A percentile compares a stretch with the other conserved stretches of the same genome.
Evolutionary conservation across 2,888 invertebrate genomes (phyloP).

Genomic region (Anthrax anthrax): DNA sequence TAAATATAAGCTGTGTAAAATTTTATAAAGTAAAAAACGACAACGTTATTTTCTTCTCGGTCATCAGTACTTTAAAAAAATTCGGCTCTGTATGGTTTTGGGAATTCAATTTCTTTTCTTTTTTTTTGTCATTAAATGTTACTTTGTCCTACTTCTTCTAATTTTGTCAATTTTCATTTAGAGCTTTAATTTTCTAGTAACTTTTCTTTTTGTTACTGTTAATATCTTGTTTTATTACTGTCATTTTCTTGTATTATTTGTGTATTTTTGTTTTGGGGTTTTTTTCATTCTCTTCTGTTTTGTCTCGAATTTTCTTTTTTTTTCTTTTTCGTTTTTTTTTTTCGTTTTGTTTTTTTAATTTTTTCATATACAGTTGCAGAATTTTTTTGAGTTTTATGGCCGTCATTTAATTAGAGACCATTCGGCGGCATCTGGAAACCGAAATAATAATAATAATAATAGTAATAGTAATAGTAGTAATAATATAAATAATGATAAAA

Average conservation of each 20-base stretch:
- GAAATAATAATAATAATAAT: neutral
- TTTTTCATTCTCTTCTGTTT: neutral
- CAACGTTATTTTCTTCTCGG: too few relatives aligned
- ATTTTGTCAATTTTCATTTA: too few relatives aligned
- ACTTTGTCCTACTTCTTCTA: too few relatives aligned
- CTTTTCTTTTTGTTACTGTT: too few relatives aligned
- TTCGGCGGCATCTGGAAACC: neutral
- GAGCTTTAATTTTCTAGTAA: too few relatives aligned
- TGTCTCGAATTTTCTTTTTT: neutral
- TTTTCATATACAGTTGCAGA: conserved; percentile 5
- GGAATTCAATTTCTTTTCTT: too few relatives aligned
- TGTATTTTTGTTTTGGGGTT: neutral
- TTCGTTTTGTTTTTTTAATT: neutral
- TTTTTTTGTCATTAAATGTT: too few relatives aligned
- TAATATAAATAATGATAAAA: neutral
- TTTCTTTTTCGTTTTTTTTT: neutral
- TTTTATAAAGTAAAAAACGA: too few relatives aligned
- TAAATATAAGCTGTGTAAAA: too few relatives aligned
- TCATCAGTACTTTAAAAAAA: too few relatives aligned
- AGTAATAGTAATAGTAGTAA: neutral
- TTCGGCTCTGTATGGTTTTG: too few relatives aligned
- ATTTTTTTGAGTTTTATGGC: conserved; percentile 7
- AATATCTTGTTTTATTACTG: too few relatives aligned
- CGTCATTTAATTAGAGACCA: conserved; percentile 3
- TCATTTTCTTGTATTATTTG: neutral